Evolutionary conservation across 2,797 vertebrate species (phyloP).

Genomic region (Molothrus ater): DNA sequence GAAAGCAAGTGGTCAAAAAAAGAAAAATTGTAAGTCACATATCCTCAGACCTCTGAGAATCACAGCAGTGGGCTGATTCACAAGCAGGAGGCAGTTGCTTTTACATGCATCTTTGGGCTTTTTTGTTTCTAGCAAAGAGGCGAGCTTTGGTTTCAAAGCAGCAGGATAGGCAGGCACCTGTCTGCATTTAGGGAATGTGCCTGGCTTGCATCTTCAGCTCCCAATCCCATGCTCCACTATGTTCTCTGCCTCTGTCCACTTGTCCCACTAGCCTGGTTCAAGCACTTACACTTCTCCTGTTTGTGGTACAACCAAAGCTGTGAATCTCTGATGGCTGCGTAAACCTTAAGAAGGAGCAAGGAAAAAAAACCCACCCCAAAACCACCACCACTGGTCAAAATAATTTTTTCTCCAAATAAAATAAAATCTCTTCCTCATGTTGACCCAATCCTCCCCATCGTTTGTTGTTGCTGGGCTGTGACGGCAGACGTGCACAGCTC

Average conservation of each 20-base stretch:
- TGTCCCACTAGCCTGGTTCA: neutral
- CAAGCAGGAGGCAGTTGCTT: rapidly evolving
- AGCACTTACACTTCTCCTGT: neutral
- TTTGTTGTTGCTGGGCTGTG: neutral
- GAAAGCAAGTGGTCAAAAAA: neutral
- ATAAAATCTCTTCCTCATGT: rapidly evolving
- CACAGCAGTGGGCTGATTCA: neutral
- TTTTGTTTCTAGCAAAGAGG: neutral
- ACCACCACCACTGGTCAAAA: neutral
- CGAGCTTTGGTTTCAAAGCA: neutral
- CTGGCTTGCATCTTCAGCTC: neutral
- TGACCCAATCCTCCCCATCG: rapidly evolving
- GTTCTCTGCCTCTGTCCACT: neutral
- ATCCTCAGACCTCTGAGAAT: neutral
- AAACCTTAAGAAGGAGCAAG: neutral
- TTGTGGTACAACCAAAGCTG: neutral
- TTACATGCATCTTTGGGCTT: neutral
- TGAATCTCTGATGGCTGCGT: neutral
- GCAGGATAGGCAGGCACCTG: neutral
- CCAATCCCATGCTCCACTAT: neutral
- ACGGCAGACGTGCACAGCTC: neutral
- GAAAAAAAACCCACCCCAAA: rapidly evolving
- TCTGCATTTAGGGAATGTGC: neutral
- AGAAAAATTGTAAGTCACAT: neutral
- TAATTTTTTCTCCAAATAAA: neutral